Base-by-base conservation (phyloP, 2,888 invertebrate species). In the Rotaria magnacalcarata region DNA sequence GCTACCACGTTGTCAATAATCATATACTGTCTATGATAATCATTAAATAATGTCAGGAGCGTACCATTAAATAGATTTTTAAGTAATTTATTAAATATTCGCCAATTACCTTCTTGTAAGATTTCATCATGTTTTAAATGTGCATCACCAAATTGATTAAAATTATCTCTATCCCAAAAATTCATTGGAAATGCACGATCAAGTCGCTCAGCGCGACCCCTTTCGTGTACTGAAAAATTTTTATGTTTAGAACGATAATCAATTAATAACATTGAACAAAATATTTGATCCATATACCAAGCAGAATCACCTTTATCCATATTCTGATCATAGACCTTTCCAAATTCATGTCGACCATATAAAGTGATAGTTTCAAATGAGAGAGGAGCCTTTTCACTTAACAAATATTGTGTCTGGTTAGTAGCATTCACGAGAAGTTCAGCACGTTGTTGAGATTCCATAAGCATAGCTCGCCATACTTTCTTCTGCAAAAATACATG, bases 241-340 rank as follows among this genome's bases (percentile, higher is more conserved):
- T 10, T 1, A 80, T 80, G 47, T 80, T 47, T 43, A 1, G 6
- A 24, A 6, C n/a, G 21, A 47, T 80, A 80, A 80, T 80, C 80
- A 47, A 8, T n/a, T 47, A 80, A 47, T 47, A 80, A 47, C 80
- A 80, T 80, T 14, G 47, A 47, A n/a, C 43, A 43, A 1, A 80
- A n/a, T 19, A 80, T 19, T n/a, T 80, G 80, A 47, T 80, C 80
- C 80, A 80, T 80, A n/a, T 80, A 80, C 80, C 80, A 80, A 10
- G 80, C 80, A n/a, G 80, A 14, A 80, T 80, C 80, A n/a, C 80
- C 80, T 80, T 80, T 80, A 47, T 47, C 80, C 80, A 80, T 80
- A 24, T n/a, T 47, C 47, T 80, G 80, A 80, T 80, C 80, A 47
- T 80, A 80, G 2, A 80, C 47, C 10, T 43, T 0, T 47, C n/a